These are phyloP conservation scores for Chaetorhynchus papuensis DNA, from an alignment of 2,113 vertebrate species.

Conservation along the genomic window DNA sequence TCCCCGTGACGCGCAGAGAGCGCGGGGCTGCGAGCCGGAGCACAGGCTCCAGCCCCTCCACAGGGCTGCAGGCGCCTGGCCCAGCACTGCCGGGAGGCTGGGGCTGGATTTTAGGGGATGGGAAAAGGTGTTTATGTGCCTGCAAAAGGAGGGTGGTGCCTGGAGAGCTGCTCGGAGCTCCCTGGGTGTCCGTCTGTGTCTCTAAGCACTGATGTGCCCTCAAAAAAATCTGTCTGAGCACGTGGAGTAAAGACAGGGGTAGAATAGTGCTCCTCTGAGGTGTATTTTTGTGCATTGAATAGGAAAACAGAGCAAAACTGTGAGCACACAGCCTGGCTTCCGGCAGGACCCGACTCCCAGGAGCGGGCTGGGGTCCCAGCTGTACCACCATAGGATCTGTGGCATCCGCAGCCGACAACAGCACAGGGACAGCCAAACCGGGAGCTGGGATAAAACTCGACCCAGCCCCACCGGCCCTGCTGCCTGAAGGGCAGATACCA, in stretches of 20 bases:
- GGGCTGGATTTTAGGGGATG: not conserved
- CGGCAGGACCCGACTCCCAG: not conserved
- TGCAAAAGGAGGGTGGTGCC: not conserved
- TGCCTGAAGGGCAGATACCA: not conserved
- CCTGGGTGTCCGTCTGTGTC: not conserved
- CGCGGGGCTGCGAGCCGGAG: not conserved
- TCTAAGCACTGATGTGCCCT: not conserved
- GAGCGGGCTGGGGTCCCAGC: not conserved
- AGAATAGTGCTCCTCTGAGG: not conserved
- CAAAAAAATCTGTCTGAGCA: not conserved
- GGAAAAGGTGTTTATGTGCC: not conserved
- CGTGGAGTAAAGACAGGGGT: not conserved
- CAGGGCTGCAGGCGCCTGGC: not conserved
- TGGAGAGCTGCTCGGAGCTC: not conserved
- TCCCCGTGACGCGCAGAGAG: rapidly evolving
- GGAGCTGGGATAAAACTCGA: not conserved
- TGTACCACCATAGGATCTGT: not conserved
- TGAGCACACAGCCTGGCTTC: not conserved
- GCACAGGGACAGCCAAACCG: not conserved
- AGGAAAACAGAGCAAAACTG: not conserved
- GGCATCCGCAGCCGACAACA: not conserved
- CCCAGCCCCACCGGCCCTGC: not conserved
- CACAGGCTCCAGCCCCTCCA: not conserved
- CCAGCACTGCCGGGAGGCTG: rapidly evolving
- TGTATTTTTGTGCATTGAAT: not conserved